Percentiles rank a stretch among this genome's conserved stretches.
These are phyloP conservation scores for Callyntrura guangdongensis DNA, from an alignment of 2,888 invertebrate species.

Conservation along the genomic window DNA sequence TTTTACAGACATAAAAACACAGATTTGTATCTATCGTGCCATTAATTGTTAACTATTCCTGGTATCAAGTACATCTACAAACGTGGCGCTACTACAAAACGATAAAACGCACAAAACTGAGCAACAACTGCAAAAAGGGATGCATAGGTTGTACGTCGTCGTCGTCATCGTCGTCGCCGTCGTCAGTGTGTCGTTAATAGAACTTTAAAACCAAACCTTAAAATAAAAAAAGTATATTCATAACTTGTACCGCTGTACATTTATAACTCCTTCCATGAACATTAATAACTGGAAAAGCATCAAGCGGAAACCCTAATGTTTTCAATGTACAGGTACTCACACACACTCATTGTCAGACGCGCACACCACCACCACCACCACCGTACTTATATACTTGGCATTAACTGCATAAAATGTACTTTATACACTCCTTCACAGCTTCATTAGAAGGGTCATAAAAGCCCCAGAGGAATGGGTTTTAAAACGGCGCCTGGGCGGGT, in stretches of 20 bases:
- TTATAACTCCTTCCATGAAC: slow-evolving; percentile 36
- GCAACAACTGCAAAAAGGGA: no score
- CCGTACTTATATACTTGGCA: neutral
- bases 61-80: no score
- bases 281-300: slow-evolving; percentile 55
- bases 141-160: no score
- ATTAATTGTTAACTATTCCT: no score
- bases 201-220: slow-evolving; percentile 42
- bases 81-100: no score
- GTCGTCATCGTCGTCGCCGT: no score
- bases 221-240: neutral
- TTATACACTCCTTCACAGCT: slow-evolving; percentile 84
- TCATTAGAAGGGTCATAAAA: slow-evolving; percentile 85
- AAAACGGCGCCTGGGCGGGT: slow-evolving; percentile 85
- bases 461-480: slow-evolving; percentile 83
- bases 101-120: no score
- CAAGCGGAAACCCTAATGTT: slow-evolving; percentile 83
- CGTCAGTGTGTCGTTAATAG: slow-evolving; percentile 40
- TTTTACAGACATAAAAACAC: no score
- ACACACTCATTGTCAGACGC: neutral
- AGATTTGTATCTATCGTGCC: no score
- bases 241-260: neutral
- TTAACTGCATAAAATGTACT: no score
- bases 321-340: slow-evolving; percentile 75
- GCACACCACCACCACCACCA: neutral